Conservation (phyloP, 2,797 vertebrate species). For the Poeciliopsis turneri region DNA sequence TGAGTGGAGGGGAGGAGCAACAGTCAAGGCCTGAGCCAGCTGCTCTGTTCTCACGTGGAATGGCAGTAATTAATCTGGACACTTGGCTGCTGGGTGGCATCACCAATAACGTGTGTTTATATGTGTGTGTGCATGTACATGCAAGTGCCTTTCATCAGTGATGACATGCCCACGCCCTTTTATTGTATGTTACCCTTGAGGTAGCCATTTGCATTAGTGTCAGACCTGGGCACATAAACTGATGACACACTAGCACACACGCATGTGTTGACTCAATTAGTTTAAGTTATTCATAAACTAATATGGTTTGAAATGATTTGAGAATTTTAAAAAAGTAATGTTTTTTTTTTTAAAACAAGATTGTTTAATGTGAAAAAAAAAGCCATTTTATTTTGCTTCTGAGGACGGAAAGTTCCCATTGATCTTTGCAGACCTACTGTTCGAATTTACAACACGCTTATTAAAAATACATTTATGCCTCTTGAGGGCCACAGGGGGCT, state of each 20-base stretch:
- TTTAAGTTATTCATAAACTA: background rate
- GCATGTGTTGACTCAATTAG: slow-evolving; percentile 7
- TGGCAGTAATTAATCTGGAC: slow-evolving; percentile 81
- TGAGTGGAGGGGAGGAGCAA: slow-evolving; percentile 63
- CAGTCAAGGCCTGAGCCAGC: slow-evolving; percentile 66
- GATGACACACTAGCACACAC: slow-evolving; percentile 20
- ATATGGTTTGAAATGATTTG: slow-evolving; percentile 8
- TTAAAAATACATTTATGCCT: slow-evolving; percentile 47
- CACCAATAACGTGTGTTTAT: slow-evolving; percentile 37
- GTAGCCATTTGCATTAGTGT: slow-evolving; percentile 76
- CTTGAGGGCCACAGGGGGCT: slow-evolving; percentile 20
- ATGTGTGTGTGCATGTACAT: background rate
- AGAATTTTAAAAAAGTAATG: background rate
- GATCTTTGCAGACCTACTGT: slow-evolving; percentile 31
- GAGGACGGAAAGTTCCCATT: slow-evolving; percentile 16
- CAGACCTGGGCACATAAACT: slow-evolving; percentile 51
- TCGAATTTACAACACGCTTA: slow-evolving; percentile 45
- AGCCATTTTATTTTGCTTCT: background rate
- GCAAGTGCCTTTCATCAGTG: slow-evolving; percentile 57
- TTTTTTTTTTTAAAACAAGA: background rate
- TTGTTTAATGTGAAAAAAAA: background rate
- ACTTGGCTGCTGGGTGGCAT: slow-evolving; percentile 73
- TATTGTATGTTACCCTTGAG: slow-evolving; percentile 78
- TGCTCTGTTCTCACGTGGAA: slow-evolving; percentile 71
- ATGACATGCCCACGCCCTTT: slow-evolving; percentile 68